Base-by-base conservation (phyloP, 2,888 invertebrate species). In the Sinodicranocentrus sp. region DNA sequence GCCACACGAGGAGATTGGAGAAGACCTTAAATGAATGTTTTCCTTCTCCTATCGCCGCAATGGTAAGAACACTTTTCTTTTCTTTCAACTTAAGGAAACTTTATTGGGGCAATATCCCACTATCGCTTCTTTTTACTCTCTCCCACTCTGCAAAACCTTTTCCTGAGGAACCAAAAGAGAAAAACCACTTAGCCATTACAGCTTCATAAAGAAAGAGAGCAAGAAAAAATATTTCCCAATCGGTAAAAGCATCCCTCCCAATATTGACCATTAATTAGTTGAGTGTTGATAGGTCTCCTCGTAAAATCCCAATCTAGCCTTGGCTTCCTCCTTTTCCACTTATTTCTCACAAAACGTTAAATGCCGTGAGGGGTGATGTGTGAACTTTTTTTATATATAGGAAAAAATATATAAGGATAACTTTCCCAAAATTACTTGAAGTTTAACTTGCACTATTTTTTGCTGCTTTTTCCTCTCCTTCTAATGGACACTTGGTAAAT, bases 221-320 rank as follows among this genome's bases (percentile, higher is more conserved):
- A 39, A 13, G 39, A 39, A 39, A 39, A 39, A 39, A n/a, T 13
- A n/a, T 10, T 84, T 78, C 71, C 52, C 52, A 67, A 67, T 43
- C 48, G 52, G 26, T 25, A 52, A 43, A 21, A 61, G 43, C 25
- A 59, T 78, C 54, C 72, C 61, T 80, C 65, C 76, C 82, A 82
- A 80, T 87, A 88, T 88, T 87, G 87, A 75, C 87, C 89, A 89
- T 89, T 89, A 89, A 89, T 89, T 89, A 89, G 88, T 85, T 59
- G 85, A 85, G 86, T 87, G 87, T 89, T 89, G 89, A 89, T 88
- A 88, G 88, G 86, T 87, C 87, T 85, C 65, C 87, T 87, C 86
- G 84, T 88, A 88, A 84, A 48, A 48, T 48, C 48, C n/a, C 48
- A 15, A 48, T 48, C 39, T 39, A n/a, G n/a, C n/a, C n/a, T n/a